A percentile compares a stretch with the other conserved stretches of the same genome.
Evolutionary conservation across 2,888 invertebrate species (phyloP).

Genomic region (Sinopyrophorus schimmeli): DNA sequence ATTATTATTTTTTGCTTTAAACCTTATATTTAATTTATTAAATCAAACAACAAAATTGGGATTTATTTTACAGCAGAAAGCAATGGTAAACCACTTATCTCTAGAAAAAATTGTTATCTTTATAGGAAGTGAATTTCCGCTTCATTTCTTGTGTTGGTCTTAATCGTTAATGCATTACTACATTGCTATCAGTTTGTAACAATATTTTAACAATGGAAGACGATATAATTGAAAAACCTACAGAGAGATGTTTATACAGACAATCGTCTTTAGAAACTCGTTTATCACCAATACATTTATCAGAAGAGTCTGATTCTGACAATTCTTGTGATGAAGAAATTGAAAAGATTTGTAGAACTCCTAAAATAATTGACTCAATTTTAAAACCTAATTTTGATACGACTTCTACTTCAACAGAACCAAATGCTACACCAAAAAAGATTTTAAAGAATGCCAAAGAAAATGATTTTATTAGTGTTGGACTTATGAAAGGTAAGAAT

Average conservation of each 20-base stretch:
- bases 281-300: conserved; percentile 40
- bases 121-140: conserved; percentile 18
- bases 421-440: too few relatives aligned
- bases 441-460: not conserved
- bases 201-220: conserved; percentile 32
- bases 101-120: conserved; percentile 10
- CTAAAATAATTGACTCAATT: conserved; percentile 34
- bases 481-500: conserved; percentile 15
- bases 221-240: conserved; percentile 42
- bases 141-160: not conserved
- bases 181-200: not conserved
- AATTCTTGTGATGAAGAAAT: conserved; percentile 29
- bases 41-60: too few relatives aligned
- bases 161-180: not conserved
- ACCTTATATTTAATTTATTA: too few relatives aligned
- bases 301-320: conserved; percentile 34
- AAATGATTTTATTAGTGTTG: conserved; percentile 2
- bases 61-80: conserved; percentile 6
- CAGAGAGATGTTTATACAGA: conserved; percentile 41
- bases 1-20: too few relatives aligned
- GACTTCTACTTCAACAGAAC: too few relatives aligned
- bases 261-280: conserved; percentile 47
- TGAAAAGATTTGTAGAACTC: conserved; percentile 22
- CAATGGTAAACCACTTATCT: conserved; percentile 4
- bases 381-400: conserved; percentile 25